Percentiles rank a stretch among this genome's conserved stretches.
Evolutionary conservation across 2,113 vertebrate species (phyloP).

Genomic region (Mus musculus): DNA sequence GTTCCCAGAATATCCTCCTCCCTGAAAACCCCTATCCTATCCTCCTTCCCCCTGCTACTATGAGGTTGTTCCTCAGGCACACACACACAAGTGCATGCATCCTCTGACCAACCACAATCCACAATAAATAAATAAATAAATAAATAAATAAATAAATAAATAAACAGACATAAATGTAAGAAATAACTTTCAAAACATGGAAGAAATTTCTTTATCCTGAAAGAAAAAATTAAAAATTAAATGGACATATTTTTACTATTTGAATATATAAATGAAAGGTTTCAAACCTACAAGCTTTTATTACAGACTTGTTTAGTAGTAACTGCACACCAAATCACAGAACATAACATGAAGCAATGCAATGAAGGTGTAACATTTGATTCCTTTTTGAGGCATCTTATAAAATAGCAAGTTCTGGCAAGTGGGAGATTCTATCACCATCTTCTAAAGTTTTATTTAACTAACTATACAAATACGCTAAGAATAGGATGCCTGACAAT

Average conservation of each 20-base stretch:
- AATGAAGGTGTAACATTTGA: neutral
- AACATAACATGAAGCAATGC: neutral
- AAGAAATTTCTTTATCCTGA: neutral
- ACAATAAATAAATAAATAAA: neutral
- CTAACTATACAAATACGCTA: neutral
- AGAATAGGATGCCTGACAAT: neutral
- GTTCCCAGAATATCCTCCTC: too few species aligned
- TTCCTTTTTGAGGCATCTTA: neutral
- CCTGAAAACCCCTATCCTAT: too few species aligned
- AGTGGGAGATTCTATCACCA: neutral
- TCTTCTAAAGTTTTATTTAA: neutral
- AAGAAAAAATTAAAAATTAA: constrained; percentile 14
- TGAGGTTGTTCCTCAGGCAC: too few species aligned
- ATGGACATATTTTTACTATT: neutral
- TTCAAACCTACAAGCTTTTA: neutral
- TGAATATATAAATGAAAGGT: neutral
- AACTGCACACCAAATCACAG: neutral
- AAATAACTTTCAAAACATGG: neutral
- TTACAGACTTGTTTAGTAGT: neutral
- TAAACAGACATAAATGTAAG: neutral
- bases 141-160: too few species aligned
- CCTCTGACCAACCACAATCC: neutral
- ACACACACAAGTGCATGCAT: neutral
- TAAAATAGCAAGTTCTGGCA: neutral
- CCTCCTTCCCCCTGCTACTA: too few species aligned